A percentile compares a stretch with the other conserved stretches of the same genome.
Conservation (phyloP, 2,797 vertebrate genomes). For the Anguilla obscura region DNA sequence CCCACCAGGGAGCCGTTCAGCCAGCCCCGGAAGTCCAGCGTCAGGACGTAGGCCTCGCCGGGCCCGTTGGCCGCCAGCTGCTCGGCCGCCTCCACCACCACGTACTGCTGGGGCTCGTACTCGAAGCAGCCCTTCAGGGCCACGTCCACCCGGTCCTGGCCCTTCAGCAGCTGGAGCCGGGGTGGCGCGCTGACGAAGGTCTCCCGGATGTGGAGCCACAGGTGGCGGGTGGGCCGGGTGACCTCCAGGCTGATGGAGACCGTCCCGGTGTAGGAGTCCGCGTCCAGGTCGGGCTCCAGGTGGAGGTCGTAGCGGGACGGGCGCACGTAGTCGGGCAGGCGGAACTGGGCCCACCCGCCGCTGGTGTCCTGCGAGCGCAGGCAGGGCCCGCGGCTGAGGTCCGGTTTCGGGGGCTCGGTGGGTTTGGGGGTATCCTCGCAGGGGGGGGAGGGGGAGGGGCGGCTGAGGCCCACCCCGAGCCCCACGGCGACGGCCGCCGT, state of each 20-base stretch:
- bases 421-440: conserved; percentile 24
- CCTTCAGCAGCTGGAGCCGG: conserved; percentile 45
- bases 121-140: conserved; percentile 79
- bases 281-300: conserved; percentile 76
- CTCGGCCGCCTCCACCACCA: conserved; percentile 78
- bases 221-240: conserved; percentile 60
- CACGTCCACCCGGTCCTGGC: conserved; percentile 51
- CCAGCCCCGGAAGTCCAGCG: conserved; percentile 84
- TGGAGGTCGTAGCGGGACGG: conserved; percentile 87
- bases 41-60: conserved; percentile 72
- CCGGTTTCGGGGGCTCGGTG: conserved; percentile 25
- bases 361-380: conserved; percentile 64
- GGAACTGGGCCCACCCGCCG: conserved; percentile 83
- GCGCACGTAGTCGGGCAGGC: conserved; percentile 77
- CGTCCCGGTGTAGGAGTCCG: conserved; percentile 79
- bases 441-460: conserved; percentile 53
- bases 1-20: conserved; percentile 91
- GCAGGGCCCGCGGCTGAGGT: conserved; percentile 66
- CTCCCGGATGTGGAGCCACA: conserved; percentile 93
- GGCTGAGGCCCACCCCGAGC: conserved; percentile 82
- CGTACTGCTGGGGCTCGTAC: conserved; percentile 79
- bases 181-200: conserved; percentile 70
- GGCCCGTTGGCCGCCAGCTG: conserved; percentile 53
- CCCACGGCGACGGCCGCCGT: conserved; percentile 82
- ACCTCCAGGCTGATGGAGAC: conserved; percentile 76